These are phyloP conservation scores for Eustalomyia histrio DNA, from an alignment of 2,888 invertebrate genomes.

Conservation along the genomic window DNA sequence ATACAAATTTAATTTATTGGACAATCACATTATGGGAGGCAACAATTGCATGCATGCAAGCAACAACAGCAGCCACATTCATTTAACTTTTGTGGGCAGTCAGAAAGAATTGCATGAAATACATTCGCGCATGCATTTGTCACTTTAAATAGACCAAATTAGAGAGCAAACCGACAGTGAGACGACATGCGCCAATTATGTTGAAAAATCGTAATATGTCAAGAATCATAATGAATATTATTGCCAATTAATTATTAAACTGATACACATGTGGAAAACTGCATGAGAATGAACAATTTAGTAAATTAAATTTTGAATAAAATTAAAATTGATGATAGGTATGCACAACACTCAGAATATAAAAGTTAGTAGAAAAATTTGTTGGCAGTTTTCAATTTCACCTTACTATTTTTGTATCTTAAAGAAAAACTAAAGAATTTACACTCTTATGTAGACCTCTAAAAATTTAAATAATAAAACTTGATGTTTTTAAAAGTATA, in stretches of 20 bases:
- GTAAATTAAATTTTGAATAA: constrained; percentile 15
- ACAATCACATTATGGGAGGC: constrained; percentile 37
- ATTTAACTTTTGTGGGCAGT: constrained; percentile 50
- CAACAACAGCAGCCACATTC: constrained; percentile 26
- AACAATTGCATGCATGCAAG: constrained; percentile 28
- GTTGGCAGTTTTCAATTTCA: too few relatives aligned
- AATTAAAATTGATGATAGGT: not conserved
- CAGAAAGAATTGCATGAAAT: not conserved
- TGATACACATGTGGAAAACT: not conserved
- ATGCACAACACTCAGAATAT: too few relatives aligned
- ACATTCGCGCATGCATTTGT: not conserved
- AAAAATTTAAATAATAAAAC: too few relatives aligned
- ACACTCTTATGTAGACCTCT: too few relatives aligned
- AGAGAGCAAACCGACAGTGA: constrained; percentile 31
- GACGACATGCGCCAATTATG: constrained; percentile 55
- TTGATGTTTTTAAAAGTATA: too few relatives aligned
- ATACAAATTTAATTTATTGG: constrained; percentile 21
- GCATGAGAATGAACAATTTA: constrained; percentile 30
- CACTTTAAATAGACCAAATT: constrained; percentile 19
- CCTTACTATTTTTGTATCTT: too few relatives aligned
- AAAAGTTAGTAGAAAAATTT: too few relatives aligned
- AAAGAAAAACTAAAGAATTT: too few relatives aligned
- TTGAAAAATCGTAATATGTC: constrained; percentile 42
- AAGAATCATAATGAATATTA: constrained; percentile 53
- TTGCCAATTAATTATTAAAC: constrained; percentile 43